phyloP scores from a whole-genome alignment of 2,888 invertebrate species.

The Polydesmus complanatus region DNA sequence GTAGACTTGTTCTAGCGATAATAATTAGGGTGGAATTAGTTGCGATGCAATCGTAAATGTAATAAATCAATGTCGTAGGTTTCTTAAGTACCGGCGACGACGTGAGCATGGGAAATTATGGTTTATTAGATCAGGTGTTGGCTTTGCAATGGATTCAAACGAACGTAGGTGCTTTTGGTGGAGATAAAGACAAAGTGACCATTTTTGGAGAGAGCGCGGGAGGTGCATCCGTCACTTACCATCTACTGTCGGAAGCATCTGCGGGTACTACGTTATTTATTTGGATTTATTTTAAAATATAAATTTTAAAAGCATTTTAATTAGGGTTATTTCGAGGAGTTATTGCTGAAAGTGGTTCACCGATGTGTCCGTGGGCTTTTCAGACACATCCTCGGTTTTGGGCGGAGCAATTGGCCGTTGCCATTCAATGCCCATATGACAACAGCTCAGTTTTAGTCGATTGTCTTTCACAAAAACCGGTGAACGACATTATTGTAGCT shows the following conservation, averaged over 20 bases:
- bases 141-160: slow-evolving; percentile 14
- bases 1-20: too few relatives aligned
- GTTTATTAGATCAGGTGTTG: slow-evolving; percentile 10
- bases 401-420: slow-evolving; percentile 9
- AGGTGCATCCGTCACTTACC: slow-evolving; percentile 3
- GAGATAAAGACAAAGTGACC: slow-evolving; percentile 7
- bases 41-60: not conserved
- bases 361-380: slow-evolving; percentile 22
- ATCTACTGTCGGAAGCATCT: slow-evolving; percentile 6
- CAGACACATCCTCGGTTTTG: not conserved
- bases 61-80: too few relatives aligned
- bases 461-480: slow-evolving; percentile 10
- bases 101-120: slow-evolving; percentile 8
- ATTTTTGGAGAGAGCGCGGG: slow-evolving; percentile 15
- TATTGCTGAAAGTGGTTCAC: slow-evolving; percentile 24
- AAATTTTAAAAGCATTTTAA: not conserved
- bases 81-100: slow-evolving; percentile 14
- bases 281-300: not conserved
- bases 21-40: not conserved
- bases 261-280: slow-evolving; percentile 2
- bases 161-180: slow-evolving; percentile 12
- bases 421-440: slow-evolving; percentile 4
- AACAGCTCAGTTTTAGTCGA: slow-evolving; percentile 6
- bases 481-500: slow-evolving; percentile 7
- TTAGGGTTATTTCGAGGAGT: slow-evolving; percentile 22